Evolutionary conservation across 2,797 vertebrate species (phyloP).

Genomic region (Chiloscyllium punctatum): DNA sequence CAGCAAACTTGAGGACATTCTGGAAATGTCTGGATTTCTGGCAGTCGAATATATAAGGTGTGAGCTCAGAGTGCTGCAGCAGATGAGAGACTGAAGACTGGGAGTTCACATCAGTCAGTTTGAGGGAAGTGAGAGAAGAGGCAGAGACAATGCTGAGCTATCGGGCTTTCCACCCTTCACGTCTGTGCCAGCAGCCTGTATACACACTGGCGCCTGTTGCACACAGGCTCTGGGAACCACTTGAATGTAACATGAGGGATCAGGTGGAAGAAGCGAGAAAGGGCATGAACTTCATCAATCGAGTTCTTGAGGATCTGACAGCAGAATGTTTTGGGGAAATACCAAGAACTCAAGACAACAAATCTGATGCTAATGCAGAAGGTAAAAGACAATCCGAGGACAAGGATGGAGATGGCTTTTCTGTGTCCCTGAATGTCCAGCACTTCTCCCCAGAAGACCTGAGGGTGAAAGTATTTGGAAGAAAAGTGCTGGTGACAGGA

Average conservation of each 20-base stretch:
- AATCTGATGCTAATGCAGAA: neutral
- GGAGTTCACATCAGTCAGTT: neutral
- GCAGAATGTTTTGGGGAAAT: neutral
- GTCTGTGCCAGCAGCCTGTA: constrained; percentile 41
- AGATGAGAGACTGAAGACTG: constrained; percentile 3
- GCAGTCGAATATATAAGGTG: neutral
- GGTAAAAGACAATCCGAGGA: neutral
- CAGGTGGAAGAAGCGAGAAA: constrained; percentile 36
- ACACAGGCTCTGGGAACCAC: constrained; percentile 44
- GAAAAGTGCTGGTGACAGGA: no score
- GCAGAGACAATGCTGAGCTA: neutral
- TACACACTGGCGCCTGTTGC: constrained; percentile 46
- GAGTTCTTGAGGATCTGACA: neutral
- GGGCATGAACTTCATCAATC: constrained; percentile 25
- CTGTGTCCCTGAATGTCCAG: no score
- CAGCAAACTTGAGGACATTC: no score
- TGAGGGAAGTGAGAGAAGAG: neutral
- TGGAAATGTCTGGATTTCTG: neutral
- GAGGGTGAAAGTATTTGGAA: no score
- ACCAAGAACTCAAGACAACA: neutral
- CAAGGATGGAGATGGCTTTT: no score
- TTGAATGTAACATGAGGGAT: constrained; percentile 42
- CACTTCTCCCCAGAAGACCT: no score
- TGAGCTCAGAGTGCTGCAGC: neutral
- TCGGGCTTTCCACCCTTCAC: neutral